Evolutionary conservation across 1,140 invertebrate genomes (phyloP).

Genomic region (Sitobion miscanthi): DNA sequence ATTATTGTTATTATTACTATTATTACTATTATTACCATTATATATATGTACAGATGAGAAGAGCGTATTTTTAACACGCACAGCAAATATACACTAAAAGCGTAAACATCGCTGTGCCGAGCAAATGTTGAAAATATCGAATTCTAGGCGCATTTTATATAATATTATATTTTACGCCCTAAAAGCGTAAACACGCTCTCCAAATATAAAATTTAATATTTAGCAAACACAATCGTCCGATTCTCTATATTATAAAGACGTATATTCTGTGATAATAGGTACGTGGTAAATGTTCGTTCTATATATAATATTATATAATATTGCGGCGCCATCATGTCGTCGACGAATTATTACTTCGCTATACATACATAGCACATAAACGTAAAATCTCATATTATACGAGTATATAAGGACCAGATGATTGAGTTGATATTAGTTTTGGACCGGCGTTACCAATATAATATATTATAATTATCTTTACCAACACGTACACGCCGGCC

Average conservation of each 20-base stretch:
- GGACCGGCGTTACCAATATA: background rate
- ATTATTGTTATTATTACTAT: background rate
- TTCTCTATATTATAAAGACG: background rate
- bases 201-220: slow-evolving; percentile 10
- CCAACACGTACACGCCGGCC: too few relatives aligned
- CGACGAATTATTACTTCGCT: background rate
- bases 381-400: background rate
- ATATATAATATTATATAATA: background rate
- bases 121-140: background rate
- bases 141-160: background rate
- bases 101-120: background rate
- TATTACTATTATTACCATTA: too few relatives aligned
- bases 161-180: background rate
- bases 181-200: background rate
- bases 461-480: too few relatives aligned
- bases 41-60: background rate
- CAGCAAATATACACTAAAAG: background rate
- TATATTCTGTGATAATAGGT: background rate
- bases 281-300: background rate
- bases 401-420: background rate
- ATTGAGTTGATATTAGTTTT: background rate
- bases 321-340: background rate
- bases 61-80: background rate
- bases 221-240: background rate
- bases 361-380: background rate